These are phyloP conservation scores for Drosophila multiciliata DNA, from an alignment of 2,888 invertebrate genomes.

Conservation along the genomic window DNA sequence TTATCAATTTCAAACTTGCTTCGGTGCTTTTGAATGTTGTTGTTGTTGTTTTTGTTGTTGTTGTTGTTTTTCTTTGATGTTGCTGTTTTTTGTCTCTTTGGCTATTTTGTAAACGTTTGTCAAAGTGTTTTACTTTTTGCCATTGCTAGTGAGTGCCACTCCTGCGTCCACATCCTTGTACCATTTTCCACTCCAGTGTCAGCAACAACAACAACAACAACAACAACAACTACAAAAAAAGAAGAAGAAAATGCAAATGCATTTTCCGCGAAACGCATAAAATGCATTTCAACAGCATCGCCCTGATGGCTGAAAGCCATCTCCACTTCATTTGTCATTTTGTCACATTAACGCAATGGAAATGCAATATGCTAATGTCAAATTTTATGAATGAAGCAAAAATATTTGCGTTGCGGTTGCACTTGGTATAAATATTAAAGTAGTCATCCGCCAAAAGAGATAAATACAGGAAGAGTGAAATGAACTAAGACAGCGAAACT, in stretches of 20 bases:
- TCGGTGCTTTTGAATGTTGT: conserved; percentile 36
- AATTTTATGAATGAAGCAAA: conserved; percentile 74
- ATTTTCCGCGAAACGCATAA: conserved; percentile 72
- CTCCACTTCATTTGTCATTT: conserved; percentile 82
- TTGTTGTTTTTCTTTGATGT: conserved; percentile 2
- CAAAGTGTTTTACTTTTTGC: conserved; percentile 76
- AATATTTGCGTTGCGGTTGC: conserved; percentile 68
- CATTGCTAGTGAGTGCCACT: conserved; percentile 29
- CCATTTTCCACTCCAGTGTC: conserved; percentile 28
- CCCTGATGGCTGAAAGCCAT: conserved; percentile 9
- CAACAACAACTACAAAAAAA: conserved; percentile 6
- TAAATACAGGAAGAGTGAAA: neutral
- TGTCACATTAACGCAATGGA: conserved; percentile 84
- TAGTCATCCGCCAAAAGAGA: conserved; percentile 6
- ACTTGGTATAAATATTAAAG: conserved; percentile 59
- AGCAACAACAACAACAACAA: conserved; percentile 10
- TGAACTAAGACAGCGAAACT: too few relatives aligned
- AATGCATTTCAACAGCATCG: conserved; percentile 43
- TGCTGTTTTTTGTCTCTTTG: conserved; percentile 55
- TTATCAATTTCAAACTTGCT: conserved; percentile 77
- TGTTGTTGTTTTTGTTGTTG: conserved; percentile 15
- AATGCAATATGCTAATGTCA: conserved; percentile 82
- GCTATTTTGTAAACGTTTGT: conserved; percentile 75
- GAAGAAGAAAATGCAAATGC: conserved; percentile 67
- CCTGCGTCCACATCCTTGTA: conserved; percentile 1